Conservation (phyloP, 1,140 invertebrate genomes). For the Drosophila nasuta region DNA sequence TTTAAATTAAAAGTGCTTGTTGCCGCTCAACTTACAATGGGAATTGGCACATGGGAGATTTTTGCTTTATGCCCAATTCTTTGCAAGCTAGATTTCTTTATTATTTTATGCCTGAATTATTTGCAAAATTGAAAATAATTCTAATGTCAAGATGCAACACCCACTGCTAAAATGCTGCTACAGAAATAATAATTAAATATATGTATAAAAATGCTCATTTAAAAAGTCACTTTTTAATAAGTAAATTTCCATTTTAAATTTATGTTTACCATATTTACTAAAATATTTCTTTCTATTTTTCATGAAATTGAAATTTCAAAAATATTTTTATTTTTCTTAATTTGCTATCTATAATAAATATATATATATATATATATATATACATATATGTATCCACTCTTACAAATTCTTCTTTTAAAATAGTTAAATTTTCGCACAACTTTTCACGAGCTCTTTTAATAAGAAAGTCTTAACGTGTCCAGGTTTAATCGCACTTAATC, state of each 20-base stretch:
- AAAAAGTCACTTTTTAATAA: too few relatives aligned
- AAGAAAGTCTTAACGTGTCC: constrained; percentile 1
- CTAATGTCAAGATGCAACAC: neutral
- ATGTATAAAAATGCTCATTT: too few relatives aligned
- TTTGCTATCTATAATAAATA: too few relatives aligned
- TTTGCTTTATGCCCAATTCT: constrained; percentile 15
- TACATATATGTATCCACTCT: neutral
- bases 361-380: too few relatives aligned
- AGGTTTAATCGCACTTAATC: constrained; percentile 25
- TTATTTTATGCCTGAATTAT: constrained; percentile 51
- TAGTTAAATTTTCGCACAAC: neutral
- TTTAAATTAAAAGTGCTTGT: constrained; percentile 47
- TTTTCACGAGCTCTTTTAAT: neutral
- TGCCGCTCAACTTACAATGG: constrained; percentile 52
- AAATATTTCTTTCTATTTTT: too few relatives aligned
- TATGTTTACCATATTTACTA: too few relatives aligned
- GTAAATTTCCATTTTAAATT: too few relatives aligned
- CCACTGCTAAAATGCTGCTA: too few relatives aligned
- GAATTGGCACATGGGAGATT: constrained; percentile 57
- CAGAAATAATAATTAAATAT: too few relatives aligned
- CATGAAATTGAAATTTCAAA: too few relatives aligned
- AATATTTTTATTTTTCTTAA: too few relatives aligned
- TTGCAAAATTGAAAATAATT: constrained; percentile 34
- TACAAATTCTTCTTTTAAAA: neutral
- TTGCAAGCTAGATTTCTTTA: neutral